These are phyloP conservation scores for Amphipyra berbera DNA, from an alignment of 2,888 invertebrate species.

Conservation along the genomic window DNA sequence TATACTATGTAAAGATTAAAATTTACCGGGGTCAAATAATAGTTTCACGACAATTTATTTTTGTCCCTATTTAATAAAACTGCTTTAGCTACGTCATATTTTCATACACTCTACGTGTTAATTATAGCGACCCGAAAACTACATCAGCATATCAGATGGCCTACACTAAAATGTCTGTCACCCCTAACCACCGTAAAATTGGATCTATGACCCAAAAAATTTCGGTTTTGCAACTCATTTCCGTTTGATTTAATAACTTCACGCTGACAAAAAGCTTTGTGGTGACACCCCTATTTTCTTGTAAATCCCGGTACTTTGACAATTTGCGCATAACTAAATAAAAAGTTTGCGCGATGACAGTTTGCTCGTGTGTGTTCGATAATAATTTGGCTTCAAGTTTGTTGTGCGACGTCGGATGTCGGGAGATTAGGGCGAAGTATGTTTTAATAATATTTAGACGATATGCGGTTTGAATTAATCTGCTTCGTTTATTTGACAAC, in stretches of 20 bases:
- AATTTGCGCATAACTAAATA: slow-evolving; percentile 57
- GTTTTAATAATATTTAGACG: slow-evolving; percentile 32
- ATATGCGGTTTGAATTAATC: slow-evolving; percentile 34
- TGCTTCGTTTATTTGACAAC: slow-evolving; percentile 20
- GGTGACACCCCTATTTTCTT: slow-evolving; percentile 68
- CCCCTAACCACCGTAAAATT: slow-evolving; percentile 59
- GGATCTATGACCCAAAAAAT: slow-evolving; percentile 68
- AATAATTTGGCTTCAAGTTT: slow-evolving; percentile 38
- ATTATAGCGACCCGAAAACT: slow-evolving; percentile 45
- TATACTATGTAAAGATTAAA: too few relatives aligned
- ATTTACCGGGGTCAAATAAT: not conserved
- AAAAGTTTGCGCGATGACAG: slow-evolving; percentile 52
- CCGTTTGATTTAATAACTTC: slow-evolving; percentile 72
- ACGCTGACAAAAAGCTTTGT: slow-evolving; percentile 75
- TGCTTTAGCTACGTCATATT: slow-evolving; percentile 12
- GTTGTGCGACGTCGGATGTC: slow-evolving; percentile 15
- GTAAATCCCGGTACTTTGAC: slow-evolving; percentile 59
- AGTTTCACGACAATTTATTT: not conserved
- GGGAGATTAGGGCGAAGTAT: slow-evolving; percentile 9
- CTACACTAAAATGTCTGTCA: slow-evolving; percentile 43
- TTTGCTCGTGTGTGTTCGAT: slow-evolving; percentile 42
- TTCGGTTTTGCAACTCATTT: slow-evolving; percentile 73
- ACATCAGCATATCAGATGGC: slow-evolving; percentile 45
- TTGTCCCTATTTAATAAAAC: not conserved
- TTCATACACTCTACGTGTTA: slow-evolving; percentile 32